phyloP scores from a whole-genome alignment of 2,113 vertebrate species.

The Galemys pyrenaicus region DNA sequence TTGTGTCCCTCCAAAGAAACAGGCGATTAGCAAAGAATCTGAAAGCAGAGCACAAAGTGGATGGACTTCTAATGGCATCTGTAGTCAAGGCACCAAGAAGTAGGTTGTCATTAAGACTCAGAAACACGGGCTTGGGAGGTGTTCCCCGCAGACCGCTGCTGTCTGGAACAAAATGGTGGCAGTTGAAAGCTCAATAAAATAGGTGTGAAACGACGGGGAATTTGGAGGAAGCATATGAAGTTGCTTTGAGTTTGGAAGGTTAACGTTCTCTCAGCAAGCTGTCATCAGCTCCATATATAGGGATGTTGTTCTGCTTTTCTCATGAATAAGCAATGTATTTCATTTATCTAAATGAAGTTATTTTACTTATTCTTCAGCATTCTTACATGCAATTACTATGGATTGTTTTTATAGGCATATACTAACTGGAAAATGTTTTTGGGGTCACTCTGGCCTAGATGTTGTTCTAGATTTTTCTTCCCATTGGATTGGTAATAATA shows the following conservation, averaged over 20 bases:
- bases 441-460: background rate
- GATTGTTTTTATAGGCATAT: background rate
- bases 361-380: background rate
- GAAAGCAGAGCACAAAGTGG: background rate
- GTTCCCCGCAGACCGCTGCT: background rate
- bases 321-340: background rate
- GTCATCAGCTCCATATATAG: background rate
- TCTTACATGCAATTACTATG: background rate
- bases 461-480: background rate
- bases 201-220: background rate
- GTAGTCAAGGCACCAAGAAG: background rate
- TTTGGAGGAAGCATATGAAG: background rate
- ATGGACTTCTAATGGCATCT: conserved; percentile 1
- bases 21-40: conserved; percentile 7
- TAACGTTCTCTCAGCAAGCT: background rate
- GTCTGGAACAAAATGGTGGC: background rate
- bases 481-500: background rate
- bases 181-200: background rate
- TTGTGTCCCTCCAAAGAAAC: conserved; percentile 53
- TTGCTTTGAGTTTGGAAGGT: background rate
- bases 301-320: background rate
- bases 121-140: background rate
- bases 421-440: background rate
- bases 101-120: background rate
- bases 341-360: background rate